Evolutionary conservation across 2,888 invertebrate genomes (phyloP), one percentile per base, ranked within the genome.

Genomic region (Zaprionus lineosus): DNA sequence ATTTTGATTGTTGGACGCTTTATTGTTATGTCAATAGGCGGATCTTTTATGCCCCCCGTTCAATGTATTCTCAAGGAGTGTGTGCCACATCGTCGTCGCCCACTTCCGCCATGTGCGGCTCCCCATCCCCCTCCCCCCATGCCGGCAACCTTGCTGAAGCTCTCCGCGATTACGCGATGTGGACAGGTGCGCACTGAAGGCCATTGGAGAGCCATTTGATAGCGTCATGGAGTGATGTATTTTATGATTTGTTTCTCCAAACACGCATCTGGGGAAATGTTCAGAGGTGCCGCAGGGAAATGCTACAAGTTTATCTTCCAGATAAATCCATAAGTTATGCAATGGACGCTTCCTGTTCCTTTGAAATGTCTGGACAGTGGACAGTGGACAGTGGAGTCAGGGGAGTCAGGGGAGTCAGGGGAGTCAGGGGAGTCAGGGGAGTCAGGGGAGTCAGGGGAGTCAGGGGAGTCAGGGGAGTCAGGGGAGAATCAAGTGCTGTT

Each of bases 21-120:
- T 79, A 79, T 76, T 79, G 74, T 74, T 61, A 62, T 68, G 76
- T 63, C 82, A 78, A 74, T 70, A 76, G 60, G 67, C 63, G 61
- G 48, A 50, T 18, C 69, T 70, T 61, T 69, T 28, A 62, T 66
- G 67, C 56, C 56, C 31, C 44, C 46, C 40, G n/a, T n/a, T n/a
- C n/a, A 44, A 53, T 53, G 55, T 56, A 44, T 44, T n/a, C n/a
- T n/a, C n/a, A n/a, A n/a, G n/a, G n/a, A n/a, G n/a, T n/a, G n/a
- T n/a, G n/a, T n/a, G n/a, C n/a, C n/a, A 24, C 18, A 40, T 28
- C 24, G n/a, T 24, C 8, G 36, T 48, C 53, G 51, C 65, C 58
- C 62, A 70, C 67, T 74, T 74, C 77, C 74, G 74, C 56, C 53
- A 51, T 50, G 52, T 47, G 48, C 65, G 56, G 61, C 55, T 51